These are phyloP conservation scores for Orchestia grillus DNA, from an alignment of 1,140 invertebrate genomes.

Conservation along the genomic window DNA sequence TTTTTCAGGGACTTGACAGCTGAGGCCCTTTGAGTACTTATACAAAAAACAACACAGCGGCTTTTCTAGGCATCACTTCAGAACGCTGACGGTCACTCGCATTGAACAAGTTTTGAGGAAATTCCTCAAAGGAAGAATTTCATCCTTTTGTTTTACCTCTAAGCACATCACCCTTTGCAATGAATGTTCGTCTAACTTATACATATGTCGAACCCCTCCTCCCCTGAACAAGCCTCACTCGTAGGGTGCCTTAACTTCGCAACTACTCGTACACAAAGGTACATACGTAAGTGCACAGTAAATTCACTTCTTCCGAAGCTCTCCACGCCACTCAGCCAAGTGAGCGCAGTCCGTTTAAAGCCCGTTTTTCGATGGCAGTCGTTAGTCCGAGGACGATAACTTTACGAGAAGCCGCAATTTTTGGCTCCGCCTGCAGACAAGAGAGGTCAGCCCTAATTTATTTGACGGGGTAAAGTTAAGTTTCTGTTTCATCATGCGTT, in stretches of 20 bases:
- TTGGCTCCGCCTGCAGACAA: background rate
- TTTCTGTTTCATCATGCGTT: slow-evolving; percentile 27
- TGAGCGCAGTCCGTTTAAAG: background rate
- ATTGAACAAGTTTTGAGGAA: background rate
- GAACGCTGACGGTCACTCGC: background rate
- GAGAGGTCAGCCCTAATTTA: slow-evolving; percentile 18
- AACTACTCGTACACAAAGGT: background rate
- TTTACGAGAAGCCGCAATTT: background rate
- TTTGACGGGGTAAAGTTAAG: slow-evolving; percentile 26
- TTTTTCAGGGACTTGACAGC: too few species aligned
- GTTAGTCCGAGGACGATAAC: background rate
- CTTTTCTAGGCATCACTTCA: background rate
- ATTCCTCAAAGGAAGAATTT: too few species aligned
- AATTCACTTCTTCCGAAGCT: background rate
- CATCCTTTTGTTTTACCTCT: too few species aligned
- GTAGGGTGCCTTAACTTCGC: background rate
- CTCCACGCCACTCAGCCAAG: background rate
- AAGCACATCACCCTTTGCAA: too few species aligned
- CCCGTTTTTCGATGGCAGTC: background rate
- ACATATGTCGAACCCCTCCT: too few species aligned
- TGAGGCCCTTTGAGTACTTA: too few species aligned
- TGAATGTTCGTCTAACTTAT: too few species aligned
- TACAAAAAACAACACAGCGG: background rate
- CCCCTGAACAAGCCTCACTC: background rate
- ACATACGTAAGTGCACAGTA: background rate